Conservation (phyloP, 2,113 vertebrate species). For the Guaruba guarouba region DNA sequence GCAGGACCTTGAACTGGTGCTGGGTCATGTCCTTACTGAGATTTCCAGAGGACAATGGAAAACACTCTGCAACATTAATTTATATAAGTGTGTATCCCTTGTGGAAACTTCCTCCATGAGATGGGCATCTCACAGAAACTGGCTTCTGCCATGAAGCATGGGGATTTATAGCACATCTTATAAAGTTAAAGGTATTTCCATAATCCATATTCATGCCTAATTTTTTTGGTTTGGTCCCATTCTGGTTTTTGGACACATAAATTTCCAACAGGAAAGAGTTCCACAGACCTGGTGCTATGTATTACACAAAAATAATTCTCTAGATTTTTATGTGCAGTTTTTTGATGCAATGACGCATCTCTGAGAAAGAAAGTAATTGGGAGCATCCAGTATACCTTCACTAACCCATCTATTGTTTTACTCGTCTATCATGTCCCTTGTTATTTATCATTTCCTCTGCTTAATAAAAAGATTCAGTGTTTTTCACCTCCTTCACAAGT, state of each 20-base stretch:
- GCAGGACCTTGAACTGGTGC: background rate
- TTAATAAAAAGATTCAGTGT: background rate
- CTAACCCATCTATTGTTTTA: background rate
- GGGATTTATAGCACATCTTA: background rate
- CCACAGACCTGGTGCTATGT: background rate
- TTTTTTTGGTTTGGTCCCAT: background rate
- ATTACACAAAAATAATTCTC: background rate
- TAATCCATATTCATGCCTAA: background rate
- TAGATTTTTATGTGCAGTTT: background rate
- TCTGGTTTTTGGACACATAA: background rate
- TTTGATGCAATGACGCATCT: background rate
- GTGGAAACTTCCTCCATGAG: background rate
- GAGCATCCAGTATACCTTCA: background rate
- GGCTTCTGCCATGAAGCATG: background rate
- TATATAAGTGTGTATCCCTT: background rate
- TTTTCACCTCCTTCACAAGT: background rate
- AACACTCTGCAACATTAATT: background rate
- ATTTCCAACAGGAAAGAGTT: background rate
- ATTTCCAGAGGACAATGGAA: background rate
- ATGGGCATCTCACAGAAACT: background rate
- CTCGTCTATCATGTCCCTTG: background rate
- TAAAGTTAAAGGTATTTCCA: background rate
- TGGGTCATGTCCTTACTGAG: background rate
- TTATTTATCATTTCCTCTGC: background rate
- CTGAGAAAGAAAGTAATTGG: background rate